Evolutionary conservation across 2,888 invertebrate species (phyloP).

Genomic region (Odontocolon sp.): DNA sequence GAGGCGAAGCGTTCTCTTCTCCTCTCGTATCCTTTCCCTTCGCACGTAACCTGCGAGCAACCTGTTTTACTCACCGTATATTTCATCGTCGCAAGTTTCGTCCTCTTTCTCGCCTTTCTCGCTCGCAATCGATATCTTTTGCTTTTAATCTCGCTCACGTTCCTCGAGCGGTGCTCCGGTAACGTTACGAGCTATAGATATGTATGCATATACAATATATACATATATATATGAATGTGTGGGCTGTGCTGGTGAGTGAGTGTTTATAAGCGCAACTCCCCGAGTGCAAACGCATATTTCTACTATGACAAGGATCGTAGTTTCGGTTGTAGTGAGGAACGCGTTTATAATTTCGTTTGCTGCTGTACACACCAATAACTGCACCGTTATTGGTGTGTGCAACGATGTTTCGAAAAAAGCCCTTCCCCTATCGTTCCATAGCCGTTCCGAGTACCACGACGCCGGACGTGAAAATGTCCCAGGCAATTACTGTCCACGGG

Average conservation of each 20-base stretch:
- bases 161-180: neutral
- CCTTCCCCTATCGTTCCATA: neutral
- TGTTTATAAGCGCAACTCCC: neutral
- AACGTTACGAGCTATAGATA: neutral
- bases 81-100: conserved; percentile 27
- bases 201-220: neutral
- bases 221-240: neutral
- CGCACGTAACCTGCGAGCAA: conserved; percentile 19
- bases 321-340: neutral
- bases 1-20: conserved; percentile 29
- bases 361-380: neutral
- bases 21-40: conserved; percentile 5
- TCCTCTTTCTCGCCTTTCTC: conserved; percentile 4
- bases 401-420: neutral
- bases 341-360: conserved; percentile 10
- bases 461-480: conserved; percentile 55
- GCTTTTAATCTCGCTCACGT: conserved; percentile 52
- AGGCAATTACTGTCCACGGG: conserved; percentile 45
- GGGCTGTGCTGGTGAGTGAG: no score
- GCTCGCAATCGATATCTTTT: conserved; percentile 35
- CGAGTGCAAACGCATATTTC: neutral
- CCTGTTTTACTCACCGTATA: conserved; percentile 40
- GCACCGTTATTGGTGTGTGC: neutral
- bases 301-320: neutral
- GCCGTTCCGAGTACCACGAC: conserved; percentile 11